Percentiles rank a stretch among this genome's conserved stretches.
Evolutionary conservation across 2,888 invertebrate genomes (phyloP).

Genomic region (Synergus japonicus): DNA sequence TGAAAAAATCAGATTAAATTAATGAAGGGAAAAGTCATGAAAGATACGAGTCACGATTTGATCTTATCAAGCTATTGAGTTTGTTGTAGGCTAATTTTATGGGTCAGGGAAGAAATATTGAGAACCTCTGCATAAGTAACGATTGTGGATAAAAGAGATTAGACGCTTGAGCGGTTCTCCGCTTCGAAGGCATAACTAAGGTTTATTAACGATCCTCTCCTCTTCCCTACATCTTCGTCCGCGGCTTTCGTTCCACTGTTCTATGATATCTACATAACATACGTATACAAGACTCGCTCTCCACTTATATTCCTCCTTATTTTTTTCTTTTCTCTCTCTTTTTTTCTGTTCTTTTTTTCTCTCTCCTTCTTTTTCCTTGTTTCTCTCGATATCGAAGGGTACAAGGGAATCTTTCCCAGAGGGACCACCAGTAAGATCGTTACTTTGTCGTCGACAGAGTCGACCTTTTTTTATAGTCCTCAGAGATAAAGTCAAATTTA

Average conservation of each 20-base stretch:
- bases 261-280: conserved; percentile 41
- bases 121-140: conserved; percentile 67
- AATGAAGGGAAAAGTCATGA: neutral
- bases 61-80: conserved; percentile 6
- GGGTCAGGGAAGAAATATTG: conserved; percentile 44
- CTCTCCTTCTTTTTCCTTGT: conserved; percentile 47
- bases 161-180: conserved; percentile 66
- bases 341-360: conserved; percentile 33
- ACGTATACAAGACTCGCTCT: neutral
- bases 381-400: conserved; percentile 47
- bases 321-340: conserved; percentile 31
- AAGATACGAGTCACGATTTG: conserved; percentile 3
- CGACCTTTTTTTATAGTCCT: conserved; percentile 43
- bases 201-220: conserved; percentile 68
- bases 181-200: conserved; percentile 64
- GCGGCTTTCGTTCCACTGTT: conserved; percentile 17
- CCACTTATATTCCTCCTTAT: conserved; percentile 15
- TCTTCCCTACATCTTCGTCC: conserved; percentile 46
- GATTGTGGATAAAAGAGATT: conserved; percentile 72
- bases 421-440: conserved; percentile 56
- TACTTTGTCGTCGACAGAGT: conserved; percentile 51
- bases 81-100: conserved; percentile 12
- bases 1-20: neutral
- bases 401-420: conserved; percentile 38
- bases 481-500: conserved; percentile 55